phyloP scores from a whole-genome alignment of 2,113 vertebrate genomes.

The Cyrtonyx montezumae region DNA sequence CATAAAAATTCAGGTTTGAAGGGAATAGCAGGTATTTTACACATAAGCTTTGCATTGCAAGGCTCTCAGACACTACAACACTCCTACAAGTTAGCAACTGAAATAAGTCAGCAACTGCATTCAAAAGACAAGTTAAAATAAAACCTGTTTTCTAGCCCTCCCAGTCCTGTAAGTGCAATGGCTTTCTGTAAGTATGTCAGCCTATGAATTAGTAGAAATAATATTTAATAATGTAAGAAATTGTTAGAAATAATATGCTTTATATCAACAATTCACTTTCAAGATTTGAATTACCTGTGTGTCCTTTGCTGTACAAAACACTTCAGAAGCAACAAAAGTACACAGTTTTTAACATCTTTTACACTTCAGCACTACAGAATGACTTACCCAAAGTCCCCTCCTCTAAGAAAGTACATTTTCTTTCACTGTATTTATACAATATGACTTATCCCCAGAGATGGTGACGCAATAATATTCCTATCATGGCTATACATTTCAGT shows the following conservation, averaged over 20 bases:
- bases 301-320: background rate
- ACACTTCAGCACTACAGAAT: background rate
- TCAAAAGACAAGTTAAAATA: conserved; percentile 12
- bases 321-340: conserved; percentile 26
- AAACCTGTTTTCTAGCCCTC: background rate
- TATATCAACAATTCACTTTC: background rate
- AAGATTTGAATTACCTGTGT: background rate
- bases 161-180: background rate
- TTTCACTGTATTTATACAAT: background rate
- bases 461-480: background rate
- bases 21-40: background rate
- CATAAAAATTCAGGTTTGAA: background rate
- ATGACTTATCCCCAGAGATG: background rate
- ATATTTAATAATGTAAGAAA: background rate
- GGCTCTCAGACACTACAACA: background rate
- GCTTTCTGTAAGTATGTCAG: background rate
- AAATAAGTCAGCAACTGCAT: background rate
- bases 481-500: background rate
- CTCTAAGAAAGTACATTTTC: background rate
- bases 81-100: background rate
- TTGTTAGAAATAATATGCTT: background rate
- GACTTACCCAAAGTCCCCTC: background rate
- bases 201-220: conserved; percentile 12
- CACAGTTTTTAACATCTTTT: background rate
- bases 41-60: background rate